Conservation (phyloP, 2,113 vertebrate species). For the Phyllostomus discolor region DNA sequence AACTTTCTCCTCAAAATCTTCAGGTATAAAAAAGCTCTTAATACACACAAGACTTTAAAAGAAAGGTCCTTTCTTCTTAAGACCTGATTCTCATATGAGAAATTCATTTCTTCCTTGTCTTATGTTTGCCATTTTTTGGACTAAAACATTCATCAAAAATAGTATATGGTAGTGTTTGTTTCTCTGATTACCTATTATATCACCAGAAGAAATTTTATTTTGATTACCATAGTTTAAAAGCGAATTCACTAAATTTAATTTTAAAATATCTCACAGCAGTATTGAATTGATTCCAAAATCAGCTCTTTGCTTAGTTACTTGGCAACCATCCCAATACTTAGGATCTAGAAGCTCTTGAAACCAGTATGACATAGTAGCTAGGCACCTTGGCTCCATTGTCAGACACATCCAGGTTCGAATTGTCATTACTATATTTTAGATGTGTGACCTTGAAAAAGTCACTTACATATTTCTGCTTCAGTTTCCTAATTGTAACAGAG, state of each 20-base stretch:
- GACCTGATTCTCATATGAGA: neutral
- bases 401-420: neutral
- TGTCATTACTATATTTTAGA: neutral
- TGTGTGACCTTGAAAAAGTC: neutral
- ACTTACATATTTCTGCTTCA: neutral
- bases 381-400: neutral
- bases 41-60: neutral
- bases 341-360: constrained; percentile 1
- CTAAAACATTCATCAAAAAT: neutral
- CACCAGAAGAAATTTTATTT: neutral
- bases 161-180: neutral
- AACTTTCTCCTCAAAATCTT: neutral
- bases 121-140: neutral
- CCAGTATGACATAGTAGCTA: neutral
- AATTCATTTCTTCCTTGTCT: neutral
- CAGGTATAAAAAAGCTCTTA: neutral
- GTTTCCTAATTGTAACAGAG: neutral
- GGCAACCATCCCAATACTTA: neutral
- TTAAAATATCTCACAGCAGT: neutral
- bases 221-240: neutral
- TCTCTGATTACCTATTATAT: neutral
- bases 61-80: constrained; percentile 10
- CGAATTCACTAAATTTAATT: constrained; percentile 5
- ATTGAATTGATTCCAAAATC: constrained; percentile 2
- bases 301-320: neutral